These are phyloP conservation scores for Hippoglossus stenolepis DNA, from an alignment of 2,113 vertebrate species.

Conservation along the genomic window DNA sequence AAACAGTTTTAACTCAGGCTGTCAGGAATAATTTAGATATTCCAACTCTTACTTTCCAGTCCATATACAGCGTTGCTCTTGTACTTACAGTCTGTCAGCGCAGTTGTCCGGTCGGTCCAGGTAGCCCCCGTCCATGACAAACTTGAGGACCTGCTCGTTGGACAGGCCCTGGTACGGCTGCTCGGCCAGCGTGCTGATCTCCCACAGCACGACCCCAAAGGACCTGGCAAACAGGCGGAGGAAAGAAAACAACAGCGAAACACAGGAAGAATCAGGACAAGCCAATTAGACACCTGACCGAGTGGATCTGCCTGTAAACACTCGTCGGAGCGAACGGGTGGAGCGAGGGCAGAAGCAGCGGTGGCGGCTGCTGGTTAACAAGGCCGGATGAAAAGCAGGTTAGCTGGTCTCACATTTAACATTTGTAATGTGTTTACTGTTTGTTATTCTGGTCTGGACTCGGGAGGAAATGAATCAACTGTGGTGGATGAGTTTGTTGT, in stretches of 20 bases:
- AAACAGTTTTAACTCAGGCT: not conserved
- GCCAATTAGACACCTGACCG: conserved; percentile 40
- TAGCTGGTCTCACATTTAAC: conserved; percentile 2
- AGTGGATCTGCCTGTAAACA: conserved; percentile 29
- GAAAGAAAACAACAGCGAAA: conserved; percentile 8
- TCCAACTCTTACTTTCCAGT: not conserved
- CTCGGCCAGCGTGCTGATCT: conserved; percentile 95
- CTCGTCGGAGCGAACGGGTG: no score
- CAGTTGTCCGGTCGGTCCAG: conserved; percentile 95
- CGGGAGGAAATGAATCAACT: not conserved
- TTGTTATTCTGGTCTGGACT: conserved; percentile 13
- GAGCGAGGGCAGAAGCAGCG: not conserved
- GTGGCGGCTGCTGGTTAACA: conserved; percentile 34
- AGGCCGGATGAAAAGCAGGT: not conserved
- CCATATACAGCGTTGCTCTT: not conserved
- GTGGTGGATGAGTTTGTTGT: not conserved
- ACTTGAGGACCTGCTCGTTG: conserved; percentile 97
- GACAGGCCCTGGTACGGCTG: conserved; percentile 98
- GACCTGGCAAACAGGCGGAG: conserved; percentile 83
- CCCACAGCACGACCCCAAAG: conserved; percentile 97
- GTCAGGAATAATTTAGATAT: not conserved
- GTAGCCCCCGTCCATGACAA: conserved; percentile 96
- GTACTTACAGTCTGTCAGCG: conserved; percentile 92
- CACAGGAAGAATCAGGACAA: conserved; percentile 37
- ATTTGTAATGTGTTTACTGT: conserved; percentile 19